phyloP scores from a whole-genome alignment of 2,888 invertebrate genomes.

The Orthonychiurus folsomi region DNA sequence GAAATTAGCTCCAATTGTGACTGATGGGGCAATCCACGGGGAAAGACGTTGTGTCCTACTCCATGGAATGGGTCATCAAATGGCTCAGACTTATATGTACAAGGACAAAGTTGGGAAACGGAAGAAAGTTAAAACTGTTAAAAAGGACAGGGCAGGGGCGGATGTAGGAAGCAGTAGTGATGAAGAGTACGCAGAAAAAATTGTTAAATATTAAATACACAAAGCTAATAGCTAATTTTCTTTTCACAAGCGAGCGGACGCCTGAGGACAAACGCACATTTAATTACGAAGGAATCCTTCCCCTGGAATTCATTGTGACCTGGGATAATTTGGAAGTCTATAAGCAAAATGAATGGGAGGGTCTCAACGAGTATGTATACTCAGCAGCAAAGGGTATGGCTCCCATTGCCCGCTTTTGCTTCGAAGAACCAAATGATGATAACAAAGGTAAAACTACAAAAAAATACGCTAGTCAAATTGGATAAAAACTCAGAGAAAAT shows the following conservation, averaged over 20 bases:
- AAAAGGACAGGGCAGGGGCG: conserved; percentile 10
- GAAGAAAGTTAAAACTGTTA: too few species aligned
- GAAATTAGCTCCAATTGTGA: conserved; percentile 16
- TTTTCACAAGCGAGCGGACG: conserved; percentile 1
- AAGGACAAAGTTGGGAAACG: too few species aligned
- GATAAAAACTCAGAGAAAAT: neutral
- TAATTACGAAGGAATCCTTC: conserved; percentile 33
- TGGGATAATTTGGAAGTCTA: conserved; percentile 41
- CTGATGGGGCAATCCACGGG: conserved; percentile 30
- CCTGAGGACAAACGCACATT: too few species aligned
- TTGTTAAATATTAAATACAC: too few species aligned
- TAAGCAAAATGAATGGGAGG: conserved; percentile 28
- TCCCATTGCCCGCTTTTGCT: conserved; percentile 36
- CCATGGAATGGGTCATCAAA: conserved; percentile 29
- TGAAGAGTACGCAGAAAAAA: conserved; percentile 1
- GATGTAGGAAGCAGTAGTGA: neutral
- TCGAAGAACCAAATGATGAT: conserved; percentile 36
- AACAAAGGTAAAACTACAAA: conserved; percentile 23
- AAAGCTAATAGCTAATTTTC: too few species aligned
- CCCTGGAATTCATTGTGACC: conserved; percentile 34
- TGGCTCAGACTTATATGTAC: conserved; percentile 35
- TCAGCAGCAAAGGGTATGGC: conserved; percentile 35
- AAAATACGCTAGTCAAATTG: neutral
- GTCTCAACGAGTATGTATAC: conserved; percentile 33
- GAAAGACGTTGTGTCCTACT: conserved; percentile 27